Percentiles rank a stretch among this genome's conserved stretches.
phyloP scores from a whole-genome alignment of 1,140 invertebrate species.

The Orussus abietinus region DNA sequence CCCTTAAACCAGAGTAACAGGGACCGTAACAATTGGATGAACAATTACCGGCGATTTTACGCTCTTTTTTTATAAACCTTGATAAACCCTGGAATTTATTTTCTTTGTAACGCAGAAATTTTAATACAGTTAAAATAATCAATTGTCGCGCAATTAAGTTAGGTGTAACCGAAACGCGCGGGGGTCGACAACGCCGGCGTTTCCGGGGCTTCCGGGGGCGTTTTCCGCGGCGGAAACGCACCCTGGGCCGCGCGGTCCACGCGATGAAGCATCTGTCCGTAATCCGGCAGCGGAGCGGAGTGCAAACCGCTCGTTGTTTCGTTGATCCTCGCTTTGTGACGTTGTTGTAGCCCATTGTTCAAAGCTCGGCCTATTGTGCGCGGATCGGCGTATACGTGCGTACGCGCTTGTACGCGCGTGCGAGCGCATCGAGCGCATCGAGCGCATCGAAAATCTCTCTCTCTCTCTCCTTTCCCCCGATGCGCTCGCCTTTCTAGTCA shows the following conservation, averaged over 20 bases:
- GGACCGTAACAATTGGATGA: too few species aligned
- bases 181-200: background rate
- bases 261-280: slow-evolving; percentile 41
- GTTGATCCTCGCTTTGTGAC: slow-evolving; percentile 46
- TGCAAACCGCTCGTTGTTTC: slow-evolving; percentile 50
- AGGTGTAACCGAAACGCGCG: too few species aligned
- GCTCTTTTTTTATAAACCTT: too few species aligned
- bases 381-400: slow-evolving; percentile 34
- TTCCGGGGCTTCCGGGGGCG: slow-evolving; percentile 4
- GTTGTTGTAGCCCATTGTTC: slow-evolving; percentile 32
- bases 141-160: too few species aligned
- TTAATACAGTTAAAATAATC: too few species aligned
- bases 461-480: too few species aligned
- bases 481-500: slow-evolving; percentile 26
- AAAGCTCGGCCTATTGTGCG: slow-evolving; percentile 38
- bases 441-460: slow-evolving; percentile 24
- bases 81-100: too few species aligned
- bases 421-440: slow-evolving; percentile 13
- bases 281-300: slow-evolving; percentile 44
- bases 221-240: too few species aligned
- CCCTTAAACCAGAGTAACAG: too few species aligned
- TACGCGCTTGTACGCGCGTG: slow-evolving; percentile 2
- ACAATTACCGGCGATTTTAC: too few species aligned
- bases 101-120: too few species aligned
- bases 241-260: too few species aligned